Base-by-base conservation (phyloP, 2,888 invertebrate genomes). In the Timandra comae region DNA sequence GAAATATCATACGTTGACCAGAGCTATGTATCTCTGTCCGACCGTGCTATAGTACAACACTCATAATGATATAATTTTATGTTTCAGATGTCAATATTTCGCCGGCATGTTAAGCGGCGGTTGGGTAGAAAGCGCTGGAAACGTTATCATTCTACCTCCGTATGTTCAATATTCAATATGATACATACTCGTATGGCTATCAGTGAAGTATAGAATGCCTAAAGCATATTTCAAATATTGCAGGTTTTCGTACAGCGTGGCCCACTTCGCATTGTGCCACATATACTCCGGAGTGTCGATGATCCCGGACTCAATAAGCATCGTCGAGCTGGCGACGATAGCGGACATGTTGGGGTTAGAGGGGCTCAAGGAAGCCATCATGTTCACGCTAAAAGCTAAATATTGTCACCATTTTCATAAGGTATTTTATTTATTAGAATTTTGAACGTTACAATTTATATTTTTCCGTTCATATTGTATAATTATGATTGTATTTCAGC, bases 371-470 rank as follows among this genome's bases (percentile, higher is more conserved):
- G 96, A 98, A 79, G 94, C 96, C 2, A 95, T 97, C 1, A 92
- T 93, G 62, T 93, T 95, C 56, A 94, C 94, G 0, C 82, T 98
- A 19, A 94, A 94, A 74, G 90, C 91, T 10, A 94, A 94, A 71
- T 95, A 95, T 71, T 98, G 97, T 66, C 98, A 98, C 73, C 92
- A 95, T 70, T 98, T 98, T 70, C 98, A 98, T 65, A 93, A 93
- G 87, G 93, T 93, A 73, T 6, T 5, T 1, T 7, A 5, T 9
- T 10, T 3, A 27, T 3, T 30, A 27, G 22, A 21, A 26, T 22
- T 11, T 5, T 26, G 23, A 24, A 2, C 10, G 24, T 3, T 3
- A 24, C 5, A 24, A 9, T 9, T 24, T 10, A n/a, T n/a, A n/a
- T n/a, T n/a, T n/a, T n/a, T n/a, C n/a, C n/a, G n/a, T n/a, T n/a